Base-by-base conservation (phyloP, 2,797 vertebrate genomes). In the Enteromius trimaculatus region DNA sequence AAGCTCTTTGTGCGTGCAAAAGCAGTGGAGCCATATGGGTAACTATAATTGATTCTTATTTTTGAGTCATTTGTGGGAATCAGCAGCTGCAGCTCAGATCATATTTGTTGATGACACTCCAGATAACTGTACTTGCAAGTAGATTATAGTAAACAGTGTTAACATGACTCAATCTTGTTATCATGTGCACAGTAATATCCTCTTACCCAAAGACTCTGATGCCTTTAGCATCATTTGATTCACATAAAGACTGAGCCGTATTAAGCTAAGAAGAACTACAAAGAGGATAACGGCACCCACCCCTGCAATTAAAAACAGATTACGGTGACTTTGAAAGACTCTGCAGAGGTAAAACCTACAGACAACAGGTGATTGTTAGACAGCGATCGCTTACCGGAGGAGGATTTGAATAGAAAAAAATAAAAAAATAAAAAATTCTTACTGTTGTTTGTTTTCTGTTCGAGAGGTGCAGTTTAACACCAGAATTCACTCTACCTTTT, bases 151-250 rank as follows among this genome's bases (percentile, higher is more conserved):
- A 91, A 93, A 92, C 84, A 89, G 90, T 87, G 88, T 89, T 90
- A 90, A 90, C 88, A 91, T 92, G 89, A 92, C 91, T 90, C 90
- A 77, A 91, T 93, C 90, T 92, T 89, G 87, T 93, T 92, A 93
- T 93, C 89, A 39, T 90, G 81, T 87, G 84, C 85, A 85, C 90
- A 89, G 89, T 85, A 91, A 92, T 88, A 93, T 91, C 89, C 86
- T 84, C 85, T 88, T 86, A 88, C 92, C 88, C 90, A 92, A 93
- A 90, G 89, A 91, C 87, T 86, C 88, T 80, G 88, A 90, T 92
- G 90, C 91, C 86, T 90, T 91, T 89, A 87, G 82, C 89, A 90
- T 91, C 90, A 90, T 92, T 93, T 89, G 80, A 89, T 92, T 90
- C 87, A 92, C 92, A 92, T 89, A 92, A 84, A 80, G 90, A 91